Percentiles rank a stretch among this genome's conserved stretches.
These are phyloP conservation scores for Seriola rivoliana DNA, from an alignment of 2,113 vertebrate species.

Conservation along the genomic window DNA sequence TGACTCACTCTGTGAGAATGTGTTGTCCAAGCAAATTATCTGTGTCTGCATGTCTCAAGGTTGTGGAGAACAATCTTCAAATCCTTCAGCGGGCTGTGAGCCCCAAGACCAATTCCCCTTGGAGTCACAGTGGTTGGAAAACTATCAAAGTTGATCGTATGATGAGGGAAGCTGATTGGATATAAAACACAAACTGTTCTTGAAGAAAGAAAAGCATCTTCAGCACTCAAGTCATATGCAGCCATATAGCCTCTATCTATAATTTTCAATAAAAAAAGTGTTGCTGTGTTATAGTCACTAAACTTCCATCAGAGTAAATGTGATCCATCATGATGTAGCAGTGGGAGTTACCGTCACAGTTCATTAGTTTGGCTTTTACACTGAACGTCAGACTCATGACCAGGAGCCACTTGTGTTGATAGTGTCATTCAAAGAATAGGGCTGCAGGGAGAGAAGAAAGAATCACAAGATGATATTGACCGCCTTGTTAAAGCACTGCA, in stretches of 20 bases:
- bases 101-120: neutral
- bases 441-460: constrained; percentile 33
- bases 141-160: neutral
- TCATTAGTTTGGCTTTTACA: constrained; percentile 61
- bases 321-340: constrained; percentile 3
- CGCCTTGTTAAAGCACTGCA: constrained; percentile 58
- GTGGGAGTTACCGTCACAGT: constrained; percentile 19
- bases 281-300: neutral
- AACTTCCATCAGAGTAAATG: neutral
- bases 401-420: constrained; percentile 50
- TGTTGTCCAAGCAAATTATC: constrained; percentile 7
- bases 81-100: neutral
- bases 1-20: neutral
- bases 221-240: neutral
- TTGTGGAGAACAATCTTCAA: neutral
- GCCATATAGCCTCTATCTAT: neutral
- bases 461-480: constrained; percentile 53
- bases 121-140: neutral
- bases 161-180: constrained; percentile 1
- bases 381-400: constrained; percentile 24
- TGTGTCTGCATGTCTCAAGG: neutral
- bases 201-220: neutral
- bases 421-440: constrained; percentile 71
- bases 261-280: neutral
- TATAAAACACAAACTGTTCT: neutral